phyloP scores from a whole-genome alignment of 2,113 vertebrate species.

The Azemiops feae region DNA sequence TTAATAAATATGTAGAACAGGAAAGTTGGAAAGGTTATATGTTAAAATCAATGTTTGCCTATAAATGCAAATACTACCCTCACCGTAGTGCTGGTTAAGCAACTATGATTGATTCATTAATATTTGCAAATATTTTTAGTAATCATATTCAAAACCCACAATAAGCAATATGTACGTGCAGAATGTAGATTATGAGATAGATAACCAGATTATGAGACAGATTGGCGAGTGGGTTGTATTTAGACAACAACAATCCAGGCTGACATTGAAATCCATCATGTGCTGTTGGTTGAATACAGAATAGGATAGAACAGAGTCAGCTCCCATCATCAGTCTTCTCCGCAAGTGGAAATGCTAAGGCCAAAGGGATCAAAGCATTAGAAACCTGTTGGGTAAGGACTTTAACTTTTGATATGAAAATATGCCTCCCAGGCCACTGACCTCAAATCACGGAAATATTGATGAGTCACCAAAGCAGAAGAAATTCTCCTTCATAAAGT shows the following conservation, averaged over 20 bases:
- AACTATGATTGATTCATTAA: constrained; percentile 30
- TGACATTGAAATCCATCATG: constrained; percentile 20
- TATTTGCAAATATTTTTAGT: constrained; percentile 61
- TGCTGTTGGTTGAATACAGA: constrained; percentile 8
- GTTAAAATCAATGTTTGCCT: constrained; percentile 42
- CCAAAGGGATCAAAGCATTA: constrained; percentile 16
- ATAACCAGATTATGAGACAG: constrained; percentile 51
- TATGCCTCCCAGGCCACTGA: neutral
- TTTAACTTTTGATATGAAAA: constrained; percentile 19
- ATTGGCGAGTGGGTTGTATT: constrained; percentile 40
- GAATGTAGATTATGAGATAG: neutral
- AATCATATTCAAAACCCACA: constrained; percentile 35
- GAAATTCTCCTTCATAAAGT: neutral
- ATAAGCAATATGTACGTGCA: constrained; percentile 29
- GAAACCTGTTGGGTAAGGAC: constrained; percentile 30
- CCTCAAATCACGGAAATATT: neutral
- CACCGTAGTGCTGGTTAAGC: constrained; percentile 27
- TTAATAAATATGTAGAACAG: constrained; percentile 59
- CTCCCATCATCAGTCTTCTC: neutral
- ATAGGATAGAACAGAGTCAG: constrained; percentile 10
- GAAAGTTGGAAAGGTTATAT: constrained; percentile 50
- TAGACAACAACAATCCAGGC: constrained; percentile 29
- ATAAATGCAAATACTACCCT: constrained; percentile 45
- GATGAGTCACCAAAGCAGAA: constrained; percentile 4
- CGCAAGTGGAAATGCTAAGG: neutral